Conservation (phyloP, 2,888 invertebrate species). For the Sinotaia quadrata region DNA sequence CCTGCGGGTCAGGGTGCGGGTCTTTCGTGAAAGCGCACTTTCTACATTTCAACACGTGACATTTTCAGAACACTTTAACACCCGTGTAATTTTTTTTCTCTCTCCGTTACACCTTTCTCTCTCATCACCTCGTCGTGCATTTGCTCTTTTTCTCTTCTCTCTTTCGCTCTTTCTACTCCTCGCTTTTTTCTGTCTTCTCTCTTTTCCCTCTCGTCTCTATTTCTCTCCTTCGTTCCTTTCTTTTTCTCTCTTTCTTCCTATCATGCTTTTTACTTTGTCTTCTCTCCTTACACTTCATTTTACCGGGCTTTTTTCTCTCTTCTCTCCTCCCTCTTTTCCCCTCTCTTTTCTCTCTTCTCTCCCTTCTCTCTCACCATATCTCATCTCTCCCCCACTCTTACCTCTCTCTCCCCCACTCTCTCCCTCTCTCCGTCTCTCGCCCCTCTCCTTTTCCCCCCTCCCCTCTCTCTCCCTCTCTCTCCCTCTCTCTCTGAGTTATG, state of each 20-base stretch:
- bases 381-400: neutral
- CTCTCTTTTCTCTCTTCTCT: neutral
- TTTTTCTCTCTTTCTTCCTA: neutral
- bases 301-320: too few species aligned
- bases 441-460: neutral
- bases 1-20: too few species aligned
- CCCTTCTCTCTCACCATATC: neutral
- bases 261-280: neutral
- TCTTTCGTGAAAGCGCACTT: too few species aligned
- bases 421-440: constrained; percentile 1
- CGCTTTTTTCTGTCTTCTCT: too few species aligned
- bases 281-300: too few species aligned
- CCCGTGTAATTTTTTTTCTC: too few species aligned
- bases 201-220: neutral
- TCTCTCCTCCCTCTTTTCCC: neutral
- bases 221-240: neutral
- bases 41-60: too few species aligned
- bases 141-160: too few species aligned
- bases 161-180: too few species aligned
- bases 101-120: too few species aligned
- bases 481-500: constrained; percentile 5
- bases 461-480: constrained; percentile 7
- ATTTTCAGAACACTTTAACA: too few species aligned
- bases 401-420: constrained; percentile 10
- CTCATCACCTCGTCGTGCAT: too few species aligned